A percentile compares a stretch with the other conserved stretches of the same genome.
phyloP scores from a whole-genome alignment of 2,888 invertebrate genomes.

The Tenthredo distinguenda region DNA sequence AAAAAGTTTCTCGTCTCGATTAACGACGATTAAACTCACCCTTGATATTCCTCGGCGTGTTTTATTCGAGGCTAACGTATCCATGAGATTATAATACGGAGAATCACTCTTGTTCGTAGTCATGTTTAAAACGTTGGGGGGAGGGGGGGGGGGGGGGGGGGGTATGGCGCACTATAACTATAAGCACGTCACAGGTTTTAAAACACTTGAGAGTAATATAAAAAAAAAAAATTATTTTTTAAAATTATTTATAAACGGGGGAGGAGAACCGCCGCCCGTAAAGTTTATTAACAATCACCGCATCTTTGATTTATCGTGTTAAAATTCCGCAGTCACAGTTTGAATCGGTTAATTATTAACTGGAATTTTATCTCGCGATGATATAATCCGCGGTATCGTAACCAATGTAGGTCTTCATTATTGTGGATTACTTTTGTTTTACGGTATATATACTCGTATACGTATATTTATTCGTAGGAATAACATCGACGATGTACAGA shows the following conservation, averaged over 20 bases:
- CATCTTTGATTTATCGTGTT: not conserved
- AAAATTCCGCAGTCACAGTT: not conserved
- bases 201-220: not conserved
- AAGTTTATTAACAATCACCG: slow-evolving; percentile 42
- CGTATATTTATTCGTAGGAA: too few species aligned
- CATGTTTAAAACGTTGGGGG: not conserved
- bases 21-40: slow-evolving; percentile 16
- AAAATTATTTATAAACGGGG: not conserved
- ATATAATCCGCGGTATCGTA: too few species aligned
- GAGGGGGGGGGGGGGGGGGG: not conserved
- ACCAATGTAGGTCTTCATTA: too few species aligned
- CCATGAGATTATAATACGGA: not conserved
- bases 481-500: too few species aligned
- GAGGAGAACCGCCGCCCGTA: not conserved
- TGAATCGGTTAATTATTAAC: not conserved
- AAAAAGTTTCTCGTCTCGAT: not conserved
- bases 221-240: not conserved
- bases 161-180: not conserved
- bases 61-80: not conserved
- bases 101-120: slow-evolving; percentile 5
- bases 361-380: too few species aligned
- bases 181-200: not conserved
- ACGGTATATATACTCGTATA: too few species aligned
- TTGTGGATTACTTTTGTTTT: too few species aligned
- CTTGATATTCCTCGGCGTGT: slow-evolving; percentile 17